phyloP scores from a whole-genome alignment of 2,888 invertebrate genomes.

The Amaurobius ferox region DNA sequence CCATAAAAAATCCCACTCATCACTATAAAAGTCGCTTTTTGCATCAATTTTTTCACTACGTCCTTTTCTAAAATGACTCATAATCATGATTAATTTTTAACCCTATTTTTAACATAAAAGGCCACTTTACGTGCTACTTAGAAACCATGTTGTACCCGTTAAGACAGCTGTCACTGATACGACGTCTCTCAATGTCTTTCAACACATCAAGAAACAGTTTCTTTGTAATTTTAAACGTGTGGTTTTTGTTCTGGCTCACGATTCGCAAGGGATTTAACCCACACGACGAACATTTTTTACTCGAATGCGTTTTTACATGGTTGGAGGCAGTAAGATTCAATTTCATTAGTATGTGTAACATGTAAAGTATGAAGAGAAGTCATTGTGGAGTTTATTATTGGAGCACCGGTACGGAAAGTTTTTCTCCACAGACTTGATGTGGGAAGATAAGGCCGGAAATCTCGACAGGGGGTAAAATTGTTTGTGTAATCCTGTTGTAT shows the following conservation, averaged over 20 bases:
- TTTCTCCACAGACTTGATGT: background rate
- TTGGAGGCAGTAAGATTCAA: background rate
- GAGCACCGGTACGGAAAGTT: background rate
- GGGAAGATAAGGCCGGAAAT: conserved; percentile 7
- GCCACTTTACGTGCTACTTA: conserved; percentile 8
- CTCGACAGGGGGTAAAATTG: background rate
- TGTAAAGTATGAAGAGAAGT: conserved; percentile 1
- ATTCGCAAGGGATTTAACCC: conserved; percentile 14
- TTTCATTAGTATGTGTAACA: background rate
- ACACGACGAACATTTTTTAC: conserved; percentile 2
- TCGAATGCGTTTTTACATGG: background rate
- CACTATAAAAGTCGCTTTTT: too few relatives aligned
- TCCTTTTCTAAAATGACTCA: background rate
- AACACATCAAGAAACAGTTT: background rate
- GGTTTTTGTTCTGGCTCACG: background rate
- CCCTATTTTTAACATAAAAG: background rate
- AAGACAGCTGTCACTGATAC: background rate
- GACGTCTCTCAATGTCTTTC: background rate
- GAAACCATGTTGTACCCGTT: conserved; percentile 1
- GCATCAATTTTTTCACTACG: too few relatives aligned
- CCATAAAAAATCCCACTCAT: too few relatives aligned
- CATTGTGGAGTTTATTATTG: conserved; percentile 6
- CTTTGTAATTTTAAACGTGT: conserved; percentile 18
- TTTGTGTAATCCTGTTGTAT: conserved; percentile 2
- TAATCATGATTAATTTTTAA: background rate